A percentile compares a stretch with the other conserved stretches of the same genome.
Evolutionary conservation across 2,113 vertebrate genomes (phyloP).

Genomic region (Myotis brandtii): DNA sequence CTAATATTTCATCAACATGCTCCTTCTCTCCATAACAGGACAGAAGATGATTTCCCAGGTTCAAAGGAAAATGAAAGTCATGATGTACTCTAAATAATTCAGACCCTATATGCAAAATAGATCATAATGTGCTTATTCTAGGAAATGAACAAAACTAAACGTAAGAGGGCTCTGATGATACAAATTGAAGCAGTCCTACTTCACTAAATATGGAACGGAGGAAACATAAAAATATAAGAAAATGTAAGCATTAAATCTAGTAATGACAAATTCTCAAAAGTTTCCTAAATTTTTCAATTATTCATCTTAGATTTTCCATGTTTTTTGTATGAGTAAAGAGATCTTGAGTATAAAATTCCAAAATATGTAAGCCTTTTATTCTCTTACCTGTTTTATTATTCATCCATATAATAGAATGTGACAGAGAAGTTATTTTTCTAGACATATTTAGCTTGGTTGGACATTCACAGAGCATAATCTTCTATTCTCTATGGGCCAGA

Average conservation of each 20-base stretch:
- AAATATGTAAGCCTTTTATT: conserved; percentile 19
- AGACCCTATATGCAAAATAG: background rate
- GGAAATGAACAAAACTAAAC: conserved; percentile 54
- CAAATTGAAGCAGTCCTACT: conserved; percentile 25
- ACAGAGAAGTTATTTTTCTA: conserved; percentile 51
- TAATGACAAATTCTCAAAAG: background rate
- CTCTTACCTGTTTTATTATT: conserved; percentile 42
- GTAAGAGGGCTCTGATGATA: conserved; percentile 12
- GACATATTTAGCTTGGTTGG: background rate
- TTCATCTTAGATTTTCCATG: conserved; percentile 18
- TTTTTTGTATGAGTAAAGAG: background rate
- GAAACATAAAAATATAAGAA: background rate
- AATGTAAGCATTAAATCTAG: background rate
- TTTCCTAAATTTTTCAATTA: conserved; percentile 5
- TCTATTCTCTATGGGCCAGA: background rate
- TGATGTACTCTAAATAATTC: conserved; percentile 58
- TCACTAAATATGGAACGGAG: background rate
- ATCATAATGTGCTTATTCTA: conserved; percentile 28
- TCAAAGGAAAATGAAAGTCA: conserved; percentile 62
- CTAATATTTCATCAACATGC: conserved; percentile 9
- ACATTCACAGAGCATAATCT: conserved; percentile 47
- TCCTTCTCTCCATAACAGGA: background rate
- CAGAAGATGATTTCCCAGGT: conserved; percentile 10
- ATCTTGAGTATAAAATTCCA: conserved; percentile 8
- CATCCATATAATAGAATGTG: background rate